Evolutionary conservation across 2,888 invertebrate species (phyloP).

Genomic region (Monoplex corrugatus): DNA sequence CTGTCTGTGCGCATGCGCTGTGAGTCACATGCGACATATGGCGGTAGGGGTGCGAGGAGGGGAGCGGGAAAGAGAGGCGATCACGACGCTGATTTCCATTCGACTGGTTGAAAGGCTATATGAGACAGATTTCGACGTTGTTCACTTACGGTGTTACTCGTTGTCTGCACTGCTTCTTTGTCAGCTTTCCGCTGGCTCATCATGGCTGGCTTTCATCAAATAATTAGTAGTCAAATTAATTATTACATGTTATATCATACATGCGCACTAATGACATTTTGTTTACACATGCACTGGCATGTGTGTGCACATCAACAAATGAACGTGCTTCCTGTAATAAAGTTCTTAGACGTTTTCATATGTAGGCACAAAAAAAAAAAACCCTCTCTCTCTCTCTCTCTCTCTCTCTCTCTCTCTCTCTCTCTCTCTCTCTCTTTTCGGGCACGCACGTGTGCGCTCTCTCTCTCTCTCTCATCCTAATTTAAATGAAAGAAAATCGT

Average conservation of each 20-base stretch:
- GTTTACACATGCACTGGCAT: no score
- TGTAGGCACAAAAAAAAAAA: no score
- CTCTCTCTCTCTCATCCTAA: slow-evolving; percentile 16
- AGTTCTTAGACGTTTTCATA: no score
- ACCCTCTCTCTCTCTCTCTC: neutral
- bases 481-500: no score
- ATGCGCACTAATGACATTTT: no score
- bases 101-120: neutral
- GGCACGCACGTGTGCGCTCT: neutral
- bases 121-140: slow-evolving; percentile 4
- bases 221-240: no score
- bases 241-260: no score
- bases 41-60: slow-evolving; percentile 20
- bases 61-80: neutral
- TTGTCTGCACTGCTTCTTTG: neutral
- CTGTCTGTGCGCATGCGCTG: slow-evolving; percentile 53
- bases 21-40: slow-evolving; percentile 56
- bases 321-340: no score
- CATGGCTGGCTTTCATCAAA: no score
- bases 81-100: neutral
- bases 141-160: neutral
- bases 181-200: neutral
- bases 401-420: slow-evolving; percentile 25
- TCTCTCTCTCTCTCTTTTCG: neutral
- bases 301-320: no score